Conservation (phyloP, 2,113 vertebrate species). For the Sturnus vulgaris region DNA sequence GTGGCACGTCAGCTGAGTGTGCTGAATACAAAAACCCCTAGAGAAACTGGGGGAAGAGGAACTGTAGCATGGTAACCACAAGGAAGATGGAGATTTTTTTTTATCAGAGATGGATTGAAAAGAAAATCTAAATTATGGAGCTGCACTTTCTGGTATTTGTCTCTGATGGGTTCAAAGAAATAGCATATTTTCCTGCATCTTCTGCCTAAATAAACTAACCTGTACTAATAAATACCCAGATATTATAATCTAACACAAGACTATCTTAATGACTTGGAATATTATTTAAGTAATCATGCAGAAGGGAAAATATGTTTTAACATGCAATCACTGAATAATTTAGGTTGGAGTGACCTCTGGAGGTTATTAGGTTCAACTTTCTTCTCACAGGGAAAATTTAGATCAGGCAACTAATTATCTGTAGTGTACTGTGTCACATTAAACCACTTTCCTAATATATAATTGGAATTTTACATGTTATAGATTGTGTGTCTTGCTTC, state of each 20-base stretch:
- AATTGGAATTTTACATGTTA: neutral
- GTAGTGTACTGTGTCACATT: neutral
- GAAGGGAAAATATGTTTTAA: neutral
- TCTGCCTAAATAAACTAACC: neutral
- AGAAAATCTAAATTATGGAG: neutral
- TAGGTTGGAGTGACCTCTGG: slow-evolving; percentile 39
- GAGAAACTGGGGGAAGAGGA: neutral
- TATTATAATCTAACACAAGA: neutral
- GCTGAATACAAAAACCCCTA: neutral
- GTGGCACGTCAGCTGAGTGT: neutral
- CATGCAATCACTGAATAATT: neutral
- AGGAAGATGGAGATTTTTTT: neutral
- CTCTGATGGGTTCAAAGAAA: neutral
- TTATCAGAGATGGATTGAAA: neutral
- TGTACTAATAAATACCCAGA: neutral
- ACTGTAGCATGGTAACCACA: neutral
- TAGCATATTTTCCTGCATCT: neutral
- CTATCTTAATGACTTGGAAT: neutral
- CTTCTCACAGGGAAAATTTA: neutral
- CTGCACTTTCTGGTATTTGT: neutral
- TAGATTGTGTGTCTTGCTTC: neutral
- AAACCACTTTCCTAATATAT: neutral
- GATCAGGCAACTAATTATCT: neutral
- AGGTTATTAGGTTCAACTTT: neutral
- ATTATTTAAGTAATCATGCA: neutral